Base-by-base conservation (phyloP, 2,113 vertebrate genomes). In the Trinectes maculatus region DNA sequence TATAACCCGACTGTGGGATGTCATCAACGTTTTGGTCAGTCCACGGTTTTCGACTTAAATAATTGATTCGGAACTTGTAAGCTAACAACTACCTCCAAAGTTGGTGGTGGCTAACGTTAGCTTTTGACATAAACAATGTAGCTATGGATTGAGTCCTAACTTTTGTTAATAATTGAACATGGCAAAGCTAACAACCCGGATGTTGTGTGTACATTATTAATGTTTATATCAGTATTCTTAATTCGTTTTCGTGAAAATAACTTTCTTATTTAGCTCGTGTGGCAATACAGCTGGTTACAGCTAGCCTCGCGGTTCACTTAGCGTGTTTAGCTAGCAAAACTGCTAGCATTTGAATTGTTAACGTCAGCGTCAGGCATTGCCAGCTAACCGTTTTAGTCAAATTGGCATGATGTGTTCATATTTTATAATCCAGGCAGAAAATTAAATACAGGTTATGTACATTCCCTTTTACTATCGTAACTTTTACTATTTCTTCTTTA, bases 31-130 rank as follows among this genome's bases (percentile, higher is more conserved):
- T 18, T 25, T 12, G 1, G 28, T 52, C n/a, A 13, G 26, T 16
- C 13, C 0, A 16, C 18, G 5, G 1, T 42, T 43, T 24, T 58
- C 0, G 1, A 22, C 3, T 56, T 71, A 40, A 5, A 9, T 13
- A 2, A 6, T 28, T 37, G 1, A 58, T 39, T n/a, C 21, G 8
- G 47, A 46, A 47, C 26, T 0, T 34, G 51, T 22, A 11, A 43
- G 15, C 25, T 28, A 56, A 19, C n/a, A 48, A 28, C 25, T 49
- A 8, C 43, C 36, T 46, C 22, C 49, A 70, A 79, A 81, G 83
- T 87, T 78, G 37, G 36, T 55, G 28, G 28, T 26, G 28, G 78
- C 80, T 80, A 89, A 64, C 64, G 59, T 57, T 66, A 59, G 48
- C 63, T 65, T 49, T 34, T 47, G 47, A 24, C 25, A 53, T 13